These are phyloP conservation scores for Pachycephus smyrnensis DNA, from an alignment of 2,888 invertebrate genomes.

Conservation along the genomic window DNA sequence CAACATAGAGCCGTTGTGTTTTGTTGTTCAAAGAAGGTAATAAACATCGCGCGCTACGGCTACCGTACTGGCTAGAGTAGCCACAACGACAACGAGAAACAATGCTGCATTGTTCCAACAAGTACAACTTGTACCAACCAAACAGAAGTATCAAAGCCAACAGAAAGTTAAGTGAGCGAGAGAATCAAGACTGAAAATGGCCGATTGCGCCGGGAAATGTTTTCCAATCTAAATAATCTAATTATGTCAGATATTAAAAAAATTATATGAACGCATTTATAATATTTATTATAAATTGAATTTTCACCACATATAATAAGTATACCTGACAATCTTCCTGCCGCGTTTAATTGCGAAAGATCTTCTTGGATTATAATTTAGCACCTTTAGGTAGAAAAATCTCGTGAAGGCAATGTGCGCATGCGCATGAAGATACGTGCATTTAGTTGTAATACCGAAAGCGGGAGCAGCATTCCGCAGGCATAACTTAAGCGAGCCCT, in stretches of 20 bases:
- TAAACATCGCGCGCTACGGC: conserved; percentile 41
- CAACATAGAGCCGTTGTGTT: conserved; percentile 1
- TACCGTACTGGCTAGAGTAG: conserved; percentile 47
- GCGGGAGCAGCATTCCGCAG: conserved; percentile 43
- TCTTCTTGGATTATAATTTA: neutral
- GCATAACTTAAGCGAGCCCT: conserved; percentile 48
- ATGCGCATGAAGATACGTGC: conserved; percentile 4
- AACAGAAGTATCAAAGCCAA: neutral
- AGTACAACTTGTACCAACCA: neutral
- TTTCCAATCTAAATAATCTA: neutral
- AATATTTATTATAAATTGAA: neutral
- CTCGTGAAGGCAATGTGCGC: neutral
- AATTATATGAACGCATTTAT: neutral
- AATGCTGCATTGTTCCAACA: conserved; percentile 56
- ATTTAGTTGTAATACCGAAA: conserved; percentile 38
- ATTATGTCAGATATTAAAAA: neutral
- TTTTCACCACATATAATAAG: neutral
- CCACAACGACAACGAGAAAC: conserved; percentile 49
- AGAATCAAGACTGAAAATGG: neutral
- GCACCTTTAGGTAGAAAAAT: neutral
- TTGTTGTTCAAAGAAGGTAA: conserved; percentile 35
- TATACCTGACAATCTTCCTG: neutral
- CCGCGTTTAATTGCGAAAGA: neutral
- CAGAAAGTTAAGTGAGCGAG: neutral
- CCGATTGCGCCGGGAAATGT: neutral